Conservation (phyloP, 2,797 vertebrate genomes). For the Molossus alvarezi region DNA sequence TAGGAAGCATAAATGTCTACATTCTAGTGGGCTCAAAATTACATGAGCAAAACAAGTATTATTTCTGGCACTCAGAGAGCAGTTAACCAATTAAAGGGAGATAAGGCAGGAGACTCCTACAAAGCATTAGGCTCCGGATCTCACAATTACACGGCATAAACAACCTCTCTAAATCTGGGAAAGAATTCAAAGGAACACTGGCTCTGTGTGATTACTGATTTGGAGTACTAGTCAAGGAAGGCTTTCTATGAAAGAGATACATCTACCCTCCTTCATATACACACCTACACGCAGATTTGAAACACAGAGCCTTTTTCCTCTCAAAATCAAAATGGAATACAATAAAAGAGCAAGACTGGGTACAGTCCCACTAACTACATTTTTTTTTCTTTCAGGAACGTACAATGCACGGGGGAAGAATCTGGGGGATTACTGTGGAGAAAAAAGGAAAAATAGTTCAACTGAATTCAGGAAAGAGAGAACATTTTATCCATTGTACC, state of each 20-base stretch:
- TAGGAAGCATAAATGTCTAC: neutral
- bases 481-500: neutral
- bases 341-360: neutral
- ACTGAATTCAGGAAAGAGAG: neutral
- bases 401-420: neutral
- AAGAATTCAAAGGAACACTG: neutral
- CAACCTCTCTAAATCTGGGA: neutral
- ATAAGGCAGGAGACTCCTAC: neutral
- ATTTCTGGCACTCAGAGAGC: neutral
- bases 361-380: neutral
- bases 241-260: neutral
- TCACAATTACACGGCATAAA: neutral
- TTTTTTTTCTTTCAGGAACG: neutral
- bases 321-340: conserved; percentile 33
- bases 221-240: neutral
- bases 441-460: neutral
- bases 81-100: conserved; percentile 9
- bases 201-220: neutral
- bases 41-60: conserved; percentile 23
- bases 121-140: neutral
- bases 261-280: neutral
- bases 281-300: neutral
- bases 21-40: neutral
- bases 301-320: neutral
- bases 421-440: neutral